A percentile compares a stretch with the other conserved stretches of the same genome.
Conservation (phyloP, 2,888 invertebrate genomes). For the Folsomia manolachei region DNA sequence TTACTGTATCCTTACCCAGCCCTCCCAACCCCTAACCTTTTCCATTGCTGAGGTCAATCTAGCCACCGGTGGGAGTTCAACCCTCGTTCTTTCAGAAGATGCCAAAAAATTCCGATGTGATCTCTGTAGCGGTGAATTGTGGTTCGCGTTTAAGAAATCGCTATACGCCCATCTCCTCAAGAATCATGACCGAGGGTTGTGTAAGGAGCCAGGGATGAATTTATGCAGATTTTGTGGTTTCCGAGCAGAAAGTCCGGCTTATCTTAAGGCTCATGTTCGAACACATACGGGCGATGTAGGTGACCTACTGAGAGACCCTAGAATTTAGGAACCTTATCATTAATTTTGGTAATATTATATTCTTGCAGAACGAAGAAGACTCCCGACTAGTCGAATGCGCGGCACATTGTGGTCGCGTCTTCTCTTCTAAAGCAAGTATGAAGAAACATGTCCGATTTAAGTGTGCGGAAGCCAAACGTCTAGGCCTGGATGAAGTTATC, state of each 20-base stretch:
- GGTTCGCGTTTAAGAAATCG: not conserved
- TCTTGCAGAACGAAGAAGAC: not conserved
- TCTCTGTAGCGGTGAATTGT: not conserved
- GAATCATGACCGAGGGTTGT: not conserved
- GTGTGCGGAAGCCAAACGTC: not conserved
- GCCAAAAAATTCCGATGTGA: not conserved
- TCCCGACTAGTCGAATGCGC: not conserved
- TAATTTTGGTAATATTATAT: too few relatives aligned
- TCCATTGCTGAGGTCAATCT: not conserved
- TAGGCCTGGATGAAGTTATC: not conserved
- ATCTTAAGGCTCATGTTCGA: not conserved
- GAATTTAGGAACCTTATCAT: too few relatives aligned
- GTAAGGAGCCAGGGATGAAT: not conserved
- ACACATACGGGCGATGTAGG: not conserved
- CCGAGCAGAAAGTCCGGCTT: not conserved
- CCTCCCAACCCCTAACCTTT: not conserved
- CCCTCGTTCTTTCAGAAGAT: not conserved
- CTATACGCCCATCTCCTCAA: constrained; percentile 2
- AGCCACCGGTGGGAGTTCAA: not conserved
- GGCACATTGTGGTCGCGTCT: not conserved
- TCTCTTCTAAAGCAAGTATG: not conserved
- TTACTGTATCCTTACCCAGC: not conserved
- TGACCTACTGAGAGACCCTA: too few relatives aligned
- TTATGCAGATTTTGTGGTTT: not conserved
- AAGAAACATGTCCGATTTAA: constrained; percentile 3